These are phyloP conservation scores for Metellina segmentata DNA, from an alignment of 2,888 invertebrate genomes.

Conservation along the genomic window DNA sequence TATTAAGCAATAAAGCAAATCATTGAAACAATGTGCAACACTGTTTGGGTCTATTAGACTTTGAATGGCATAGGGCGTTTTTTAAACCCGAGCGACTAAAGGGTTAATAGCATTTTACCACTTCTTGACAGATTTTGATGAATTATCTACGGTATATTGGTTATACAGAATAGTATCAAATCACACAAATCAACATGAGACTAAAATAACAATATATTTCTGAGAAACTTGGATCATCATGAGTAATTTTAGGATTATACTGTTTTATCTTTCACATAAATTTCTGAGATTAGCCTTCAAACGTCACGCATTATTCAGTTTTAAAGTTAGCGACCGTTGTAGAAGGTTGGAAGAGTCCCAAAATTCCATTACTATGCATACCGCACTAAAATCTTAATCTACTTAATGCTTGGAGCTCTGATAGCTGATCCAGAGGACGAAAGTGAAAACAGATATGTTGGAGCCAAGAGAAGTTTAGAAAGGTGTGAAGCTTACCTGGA, in stretches of 20 bases:
- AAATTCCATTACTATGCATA: neutral
- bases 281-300: too few species aligned
- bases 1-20: too few species aligned
- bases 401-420: neutral
- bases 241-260: too few species aligned
- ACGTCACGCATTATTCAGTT: too few species aligned
- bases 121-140: neutral
- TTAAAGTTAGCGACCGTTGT: too few species aligned
- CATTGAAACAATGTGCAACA: neutral
- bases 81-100: neutral
- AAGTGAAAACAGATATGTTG: neutral
- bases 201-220: too few species aligned
- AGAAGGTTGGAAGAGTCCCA: too few species aligned
- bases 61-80: neutral
- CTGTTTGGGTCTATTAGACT: neutral
- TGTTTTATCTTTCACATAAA: too few species aligned
- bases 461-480: neutral
- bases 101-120: neutral
- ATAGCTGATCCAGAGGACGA: neutral
- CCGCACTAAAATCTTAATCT: neutral
- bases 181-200: too few species aligned
- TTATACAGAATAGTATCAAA: too few species aligned
- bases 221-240: too few species aligned
- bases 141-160: neutral
- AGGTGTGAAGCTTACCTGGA: slow-evolving; percentile 44